Base-by-base conservation (phyloP, 2,797 vertebrate genomes). In the Lates japonicus region DNA sequence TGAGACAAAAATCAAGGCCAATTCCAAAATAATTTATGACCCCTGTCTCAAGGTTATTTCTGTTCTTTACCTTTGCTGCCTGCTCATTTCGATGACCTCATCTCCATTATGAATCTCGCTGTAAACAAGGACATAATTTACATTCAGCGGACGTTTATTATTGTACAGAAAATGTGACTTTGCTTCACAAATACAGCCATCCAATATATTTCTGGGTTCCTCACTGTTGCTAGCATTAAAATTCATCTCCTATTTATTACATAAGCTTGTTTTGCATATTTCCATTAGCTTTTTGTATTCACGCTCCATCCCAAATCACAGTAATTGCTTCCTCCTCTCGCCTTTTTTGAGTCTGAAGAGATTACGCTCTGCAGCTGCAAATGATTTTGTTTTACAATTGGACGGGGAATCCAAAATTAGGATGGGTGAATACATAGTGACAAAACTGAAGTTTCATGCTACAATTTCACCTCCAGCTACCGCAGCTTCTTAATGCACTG, bases 1-100 rank as follows among this genome's bases (percentile, higher is more conserved):
- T 83, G 86, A 86, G 88, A 91, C 80, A 84, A 84, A 90, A 93
- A 92, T 90, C 86, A 88, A 87, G 91, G 86, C 80, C 89, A 89
- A 37, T 82, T 90, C 59, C 68, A 68, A 87, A 87, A 90, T 90
- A 84, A 91, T 88, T 81, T 81, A 88, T 74, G 76, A 83, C 70
- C 87, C 77, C 48, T n/a, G 64, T 90, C 83, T 86, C 76, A 91
- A 88, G 90, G 84, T 88, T 90, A 83, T 83, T 89, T 83, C 78
- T 82, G 69, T 74, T 73, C 82, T 86, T 83, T 85, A 86, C 84
- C 65, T 82, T 76, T 76, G 82, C 76, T 64, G 74, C 73, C 60
- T 80, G 5, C 77, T 84, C 67, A 54, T 81, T 80, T 68, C 31
- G 33, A 61, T 85, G 85, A 87, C 79, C 80, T 90, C 83, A 87